These are phyloP conservation scores for Periphyllus acericola DNA, from an alignment of 2,888 invertebrate genomes.

Conservation along the genomic window DNA sequence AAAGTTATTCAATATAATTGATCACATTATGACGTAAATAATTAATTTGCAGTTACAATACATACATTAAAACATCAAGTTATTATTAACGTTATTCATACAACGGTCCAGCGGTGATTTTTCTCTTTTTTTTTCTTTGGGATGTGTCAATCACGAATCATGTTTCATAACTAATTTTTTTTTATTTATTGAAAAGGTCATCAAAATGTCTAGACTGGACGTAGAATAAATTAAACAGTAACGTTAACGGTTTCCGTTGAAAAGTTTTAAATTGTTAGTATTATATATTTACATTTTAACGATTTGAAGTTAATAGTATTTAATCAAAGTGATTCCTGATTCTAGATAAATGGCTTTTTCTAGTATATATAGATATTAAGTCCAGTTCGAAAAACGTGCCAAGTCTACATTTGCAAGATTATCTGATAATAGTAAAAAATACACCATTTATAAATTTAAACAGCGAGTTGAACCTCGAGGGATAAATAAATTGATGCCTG, in stretches of 20 bases:
- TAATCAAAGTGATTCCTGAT: neutral
- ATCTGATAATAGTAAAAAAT: slow-evolving; percentile 14
- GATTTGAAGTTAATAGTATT: neutral
- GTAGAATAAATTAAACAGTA: neutral
- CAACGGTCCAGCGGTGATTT: neutral
- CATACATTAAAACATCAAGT: no score
- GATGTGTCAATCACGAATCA: neutral
- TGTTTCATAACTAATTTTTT: neutral
- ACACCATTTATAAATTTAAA: slow-evolving; percentile 18
- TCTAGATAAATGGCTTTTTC: neutral
- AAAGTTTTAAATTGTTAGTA: neutral
- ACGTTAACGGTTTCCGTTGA: neutral
- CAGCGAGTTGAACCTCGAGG: neutral
- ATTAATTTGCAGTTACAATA: no score
- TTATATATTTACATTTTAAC: neutral
- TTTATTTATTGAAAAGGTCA: neutral
- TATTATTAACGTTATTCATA: no score
- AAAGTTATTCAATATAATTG: neutral
- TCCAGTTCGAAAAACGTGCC: neutral
- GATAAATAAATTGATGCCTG: slow-evolving; percentile 18
- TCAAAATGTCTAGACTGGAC: neutral
- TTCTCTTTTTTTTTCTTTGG: neutral
- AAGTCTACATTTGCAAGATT: neutral
- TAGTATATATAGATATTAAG: neutral
- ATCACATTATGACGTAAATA: neutral